phyloP scores from a whole-genome alignment of 2,797 vertebrate genomes.

The Selene dorsalis region DNA sequence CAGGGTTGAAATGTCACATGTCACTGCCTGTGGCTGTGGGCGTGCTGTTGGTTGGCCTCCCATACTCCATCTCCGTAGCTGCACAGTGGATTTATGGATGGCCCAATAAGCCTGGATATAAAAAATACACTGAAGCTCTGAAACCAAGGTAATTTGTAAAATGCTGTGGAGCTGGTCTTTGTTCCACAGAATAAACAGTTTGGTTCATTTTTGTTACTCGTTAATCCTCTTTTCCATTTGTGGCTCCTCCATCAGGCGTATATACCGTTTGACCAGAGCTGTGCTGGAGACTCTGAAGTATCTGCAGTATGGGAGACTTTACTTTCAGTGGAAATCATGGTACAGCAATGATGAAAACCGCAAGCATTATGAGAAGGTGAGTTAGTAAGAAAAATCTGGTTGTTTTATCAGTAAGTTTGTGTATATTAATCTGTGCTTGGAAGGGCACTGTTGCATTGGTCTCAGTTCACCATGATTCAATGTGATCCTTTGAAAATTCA shows the following conservation, averaged over 20 bases:
- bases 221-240: not conserved
- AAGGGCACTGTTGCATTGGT: not conserved
- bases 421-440: not conserved
- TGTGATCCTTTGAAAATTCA: not conserved
- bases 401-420: not conserved
- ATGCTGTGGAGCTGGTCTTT: not conserved
- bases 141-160: conserved; percentile 78
- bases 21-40: conserved; percentile 77
- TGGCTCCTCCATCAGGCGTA: conserved; percentile 62
- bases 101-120: conserved; percentile 82
- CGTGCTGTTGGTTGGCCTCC: conserved; percentile 76
- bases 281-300: conserved; percentile 82
- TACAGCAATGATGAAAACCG: conserved; percentile 79
- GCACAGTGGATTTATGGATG: conserved; percentile 83
- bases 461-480: not conserved
- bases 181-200: not conserved
- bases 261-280: conserved; percentile 80
- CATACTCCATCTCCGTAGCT: conserved; percentile 79
- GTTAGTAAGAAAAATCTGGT: not conserved
- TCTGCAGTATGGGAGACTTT: conserved; percentile 81
- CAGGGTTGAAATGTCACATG: conserved; percentile 64
- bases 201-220: not conserved
- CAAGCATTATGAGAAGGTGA: conserved; percentile 81
- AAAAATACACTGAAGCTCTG: conserved; percentile 83
- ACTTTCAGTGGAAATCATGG: conserved; percentile 82